Evolutionary conservation across 1,140 invertebrate genomes (phyloP).

Genomic region (Fopius arisanus): DNA sequence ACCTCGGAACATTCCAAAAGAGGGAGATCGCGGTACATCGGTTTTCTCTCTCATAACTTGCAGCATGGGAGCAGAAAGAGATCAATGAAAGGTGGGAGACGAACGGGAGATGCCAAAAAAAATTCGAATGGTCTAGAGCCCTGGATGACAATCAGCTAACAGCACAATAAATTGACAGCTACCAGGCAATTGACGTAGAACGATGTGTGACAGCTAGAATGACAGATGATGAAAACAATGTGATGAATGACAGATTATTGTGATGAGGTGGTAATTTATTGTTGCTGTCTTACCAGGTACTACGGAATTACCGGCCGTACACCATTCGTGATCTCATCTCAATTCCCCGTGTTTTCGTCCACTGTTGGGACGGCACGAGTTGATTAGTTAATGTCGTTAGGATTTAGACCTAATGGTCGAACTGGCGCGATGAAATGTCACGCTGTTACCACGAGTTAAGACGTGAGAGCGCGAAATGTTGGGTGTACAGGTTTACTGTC

Average conservation of each 20-base stretch:
- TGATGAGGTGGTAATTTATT: slow-evolving; percentile 1
- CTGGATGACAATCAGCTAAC: too few relatives aligned
- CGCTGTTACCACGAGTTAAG: neutral
- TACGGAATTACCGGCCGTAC: slow-evolving; percentile 51
- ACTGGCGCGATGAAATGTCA: slow-evolving; percentile 11
- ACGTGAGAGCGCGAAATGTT: neutral
- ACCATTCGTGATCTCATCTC: slow-evolving; percentile 36
- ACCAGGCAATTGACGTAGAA: too few relatives aligned
- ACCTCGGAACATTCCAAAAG: too few relatives aligned
- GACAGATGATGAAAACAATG: neutral
- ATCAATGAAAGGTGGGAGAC: too few relatives aligned
- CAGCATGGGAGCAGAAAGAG: too few relatives aligned
- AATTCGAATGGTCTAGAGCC: too few relatives aligned
- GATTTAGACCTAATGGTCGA: neutral
- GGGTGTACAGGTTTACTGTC: slow-evolving; percentile 4
- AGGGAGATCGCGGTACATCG: too few relatives aligned
- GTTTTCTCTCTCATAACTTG: too few relatives aligned
- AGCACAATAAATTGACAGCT: too few relatives aligned
- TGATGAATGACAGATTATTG: too few relatives aligned
- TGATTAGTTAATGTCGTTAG: slow-evolving; percentile 3
- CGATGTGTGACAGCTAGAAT: too few relatives aligned
- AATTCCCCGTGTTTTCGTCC: slow-evolving; percentile 15
- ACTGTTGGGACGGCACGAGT: slow-evolving; percentile 15
- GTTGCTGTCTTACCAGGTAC: slow-evolving; percentile 52
- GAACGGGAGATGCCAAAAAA: too few relatives aligned